Conservation (phyloP, 2,888 invertebrate genomes). For the Tachina grossa region DNA sequence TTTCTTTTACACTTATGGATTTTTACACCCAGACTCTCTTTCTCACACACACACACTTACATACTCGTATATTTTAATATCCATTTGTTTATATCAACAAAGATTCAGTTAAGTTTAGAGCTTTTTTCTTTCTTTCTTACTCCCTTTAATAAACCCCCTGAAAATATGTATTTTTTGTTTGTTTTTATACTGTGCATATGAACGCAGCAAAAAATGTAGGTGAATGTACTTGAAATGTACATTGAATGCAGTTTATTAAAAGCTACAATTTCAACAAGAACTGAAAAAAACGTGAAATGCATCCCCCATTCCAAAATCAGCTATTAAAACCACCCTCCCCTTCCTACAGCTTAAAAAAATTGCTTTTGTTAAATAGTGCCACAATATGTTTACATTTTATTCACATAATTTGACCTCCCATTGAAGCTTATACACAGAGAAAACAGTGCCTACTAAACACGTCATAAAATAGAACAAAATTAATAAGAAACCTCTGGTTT, state of each 20-base stretch:
- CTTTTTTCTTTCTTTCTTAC: neutral
- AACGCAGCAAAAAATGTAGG: conserved; percentile 57
- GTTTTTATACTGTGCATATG: neutral
- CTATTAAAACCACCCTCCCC: neutral
- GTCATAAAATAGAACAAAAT: no score
- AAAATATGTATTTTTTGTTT: conserved; percentile 3
- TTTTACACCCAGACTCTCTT: conserved; percentile 6
- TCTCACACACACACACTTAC: neutral
- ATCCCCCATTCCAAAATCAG: conserved; percentile 5
- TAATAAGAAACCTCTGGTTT: no score
- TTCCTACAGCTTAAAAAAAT: conserved; percentile 7
- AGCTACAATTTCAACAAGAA: conserved; percentile 56
- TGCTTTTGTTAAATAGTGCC: conserved; percentile 53
- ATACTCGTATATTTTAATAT: neutral
- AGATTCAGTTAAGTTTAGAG: conserved; percentile 50
- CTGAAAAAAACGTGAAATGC: conserved; percentile 24
- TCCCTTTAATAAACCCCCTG: neutral
- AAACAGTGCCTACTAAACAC: no score
- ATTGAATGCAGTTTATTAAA: conserved; percentile 67
- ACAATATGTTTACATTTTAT: conserved; percentile 42
- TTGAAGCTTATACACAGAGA: conserved; percentile 12
- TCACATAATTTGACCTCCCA: conserved; percentile 5
- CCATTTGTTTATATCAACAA: conserved; percentile 58
- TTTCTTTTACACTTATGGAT: conserved; percentile 40
- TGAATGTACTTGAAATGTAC: conserved; percentile 70